Evolutionary conservation across 2,797 vertebrate species (phyloP).

Genomic region (Gastrophryne carolinensis): DNA sequence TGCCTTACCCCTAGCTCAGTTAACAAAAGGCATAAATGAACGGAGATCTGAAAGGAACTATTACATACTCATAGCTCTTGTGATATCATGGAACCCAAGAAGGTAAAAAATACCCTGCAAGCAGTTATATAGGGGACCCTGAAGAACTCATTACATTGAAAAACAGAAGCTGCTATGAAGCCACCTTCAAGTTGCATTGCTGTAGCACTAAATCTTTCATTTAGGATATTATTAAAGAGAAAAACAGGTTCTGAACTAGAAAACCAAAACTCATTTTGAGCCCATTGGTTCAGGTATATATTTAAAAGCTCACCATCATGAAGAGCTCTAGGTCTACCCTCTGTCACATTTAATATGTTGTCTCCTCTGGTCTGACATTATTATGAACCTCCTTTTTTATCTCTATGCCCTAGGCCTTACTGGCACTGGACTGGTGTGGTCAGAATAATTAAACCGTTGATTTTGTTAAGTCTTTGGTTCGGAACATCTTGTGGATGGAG

Average conservation of each 20-base stretch:
- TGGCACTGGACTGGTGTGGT: conserved; percentile 70
- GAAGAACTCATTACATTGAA: conserved; percentile 71
- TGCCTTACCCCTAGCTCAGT: conserved; percentile 72
- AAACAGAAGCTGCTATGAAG: conserved; percentile 64
- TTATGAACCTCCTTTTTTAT: conserved; percentile 66
- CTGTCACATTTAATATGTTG: conserved; percentile 63
- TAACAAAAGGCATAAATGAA: conserved; percentile 67
- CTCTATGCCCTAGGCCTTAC: conserved; percentile 76
- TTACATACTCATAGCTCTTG: conserved; percentile 59
- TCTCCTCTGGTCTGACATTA: conserved; percentile 65
- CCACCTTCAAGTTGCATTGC: conserved; percentile 70
- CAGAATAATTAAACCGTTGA: conserved; percentile 65
- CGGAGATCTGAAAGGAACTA: conserved; percentile 49
- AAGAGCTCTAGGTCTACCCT: conserved; percentile 66
- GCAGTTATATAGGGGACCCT: conserved; percentile 67
- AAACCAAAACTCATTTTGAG: conserved; percentile 79
- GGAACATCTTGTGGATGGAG: conserved; percentile 69
- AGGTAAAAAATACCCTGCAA: conserved; percentile 61
- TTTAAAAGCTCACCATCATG: conserved; percentile 69
- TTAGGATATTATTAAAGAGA: conserved; percentile 66
- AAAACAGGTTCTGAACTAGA: conserved; percentile 69
- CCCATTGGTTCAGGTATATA: conserved; percentile 69
- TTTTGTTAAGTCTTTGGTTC: conserved; percentile 71
- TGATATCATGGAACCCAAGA: conserved; percentile 67
- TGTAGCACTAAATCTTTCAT: conserved; percentile 78